These are phyloP conservation scores for Keiferia lycopersicella DNA, from an alignment of 2,888 invertebrate species.

Conservation along the genomic window DNA sequence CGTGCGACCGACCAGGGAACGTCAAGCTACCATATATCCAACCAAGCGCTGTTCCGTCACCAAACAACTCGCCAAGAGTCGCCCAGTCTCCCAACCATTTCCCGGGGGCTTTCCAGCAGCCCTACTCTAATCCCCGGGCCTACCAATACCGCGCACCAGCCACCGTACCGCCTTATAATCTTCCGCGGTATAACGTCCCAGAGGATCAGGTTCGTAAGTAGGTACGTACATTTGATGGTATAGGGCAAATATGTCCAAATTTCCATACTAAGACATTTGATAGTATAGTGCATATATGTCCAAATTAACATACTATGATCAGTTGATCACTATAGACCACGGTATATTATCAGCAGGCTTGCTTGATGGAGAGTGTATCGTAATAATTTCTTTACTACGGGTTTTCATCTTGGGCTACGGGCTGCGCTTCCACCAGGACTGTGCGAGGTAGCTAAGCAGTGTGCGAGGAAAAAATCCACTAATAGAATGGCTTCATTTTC, in stretches of 20 bases:
- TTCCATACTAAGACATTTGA: too few relatives aligned
- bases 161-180: too few relatives aligned
- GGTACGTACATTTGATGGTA: conserved; percentile 15
- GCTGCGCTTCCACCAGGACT: neutral
- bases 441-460: neutral
- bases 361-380: too few relatives aligned
- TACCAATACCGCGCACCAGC: too few relatives aligned
- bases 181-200: neutral
- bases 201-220: conserved; percentile 23
- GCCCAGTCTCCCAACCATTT: neutral
- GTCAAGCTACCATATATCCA: neutral
- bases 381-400: too few relatives aligned
- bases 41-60: neutral
- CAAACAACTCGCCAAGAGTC: neutral
- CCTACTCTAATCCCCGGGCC: neutral
- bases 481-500: neutral
- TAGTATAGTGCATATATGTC: too few relatives aligned
- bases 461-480: neutral
- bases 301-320: too few relatives aligned
- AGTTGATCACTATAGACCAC: too few relatives aligned
- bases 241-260: too few relatives aligned
- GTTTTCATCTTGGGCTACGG: too few relatives aligned
- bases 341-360: too few relatives aligned
- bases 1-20: too few relatives aligned
- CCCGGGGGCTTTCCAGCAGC: neutral